Base-by-base conservation (phyloP, 2,113 vertebrate genomes). In the Apodemus speciosus region DNA sequence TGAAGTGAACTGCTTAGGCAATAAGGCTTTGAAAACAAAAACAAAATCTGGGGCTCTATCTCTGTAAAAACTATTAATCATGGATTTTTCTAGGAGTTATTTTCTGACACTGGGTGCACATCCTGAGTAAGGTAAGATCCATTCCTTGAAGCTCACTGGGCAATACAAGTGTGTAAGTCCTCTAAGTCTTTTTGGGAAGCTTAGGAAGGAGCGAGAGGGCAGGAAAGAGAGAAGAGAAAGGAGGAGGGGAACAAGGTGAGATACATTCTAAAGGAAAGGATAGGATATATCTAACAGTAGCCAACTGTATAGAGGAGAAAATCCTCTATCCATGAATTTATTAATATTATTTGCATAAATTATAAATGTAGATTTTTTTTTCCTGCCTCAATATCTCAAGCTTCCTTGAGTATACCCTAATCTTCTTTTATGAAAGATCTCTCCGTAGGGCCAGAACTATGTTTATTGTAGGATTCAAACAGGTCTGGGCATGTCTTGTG, bases 1-100 rank as follows among this genome's bases (percentile, higher is more conserved):
- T 84, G 38, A 85, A 92, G 71, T 66, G 32, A 92, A 51, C 21
- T 88, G 14, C 46, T 80, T 88, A 80, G 38, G 13, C 16, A 93
- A 43, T 0, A 60, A 72, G n/a, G 21, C 9, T 92, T 90, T 90
- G 81, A 53, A 79, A 73, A 58, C 8, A 58, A 21, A 85, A 58
- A 94, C 35, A 56, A 79, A 85, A 87, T 68, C 21, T 30, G 11
- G 51, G 77, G 10, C 30, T 46, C 27, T 16, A 2, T 79, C 53
- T 75, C 77, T 85, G 38, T 40, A 77, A 92, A 60, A 16, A 16
- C 14, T 15, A 56, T 56, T 56, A 56, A 56, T 56, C 53, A 56
- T 16, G 53, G 53, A 56, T 32, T 83, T 93, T 93, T 53, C 56
- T 21, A 83, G n/a, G 25, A 51, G 73, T 77, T 71, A 60, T 77